A percentile compares a stretch with the other conserved stretches of the same genome.
Evolutionary conservation across 2,888 invertebrate genomes (phyloP).

Genomic region (Achlya flavicornis): DNA sequence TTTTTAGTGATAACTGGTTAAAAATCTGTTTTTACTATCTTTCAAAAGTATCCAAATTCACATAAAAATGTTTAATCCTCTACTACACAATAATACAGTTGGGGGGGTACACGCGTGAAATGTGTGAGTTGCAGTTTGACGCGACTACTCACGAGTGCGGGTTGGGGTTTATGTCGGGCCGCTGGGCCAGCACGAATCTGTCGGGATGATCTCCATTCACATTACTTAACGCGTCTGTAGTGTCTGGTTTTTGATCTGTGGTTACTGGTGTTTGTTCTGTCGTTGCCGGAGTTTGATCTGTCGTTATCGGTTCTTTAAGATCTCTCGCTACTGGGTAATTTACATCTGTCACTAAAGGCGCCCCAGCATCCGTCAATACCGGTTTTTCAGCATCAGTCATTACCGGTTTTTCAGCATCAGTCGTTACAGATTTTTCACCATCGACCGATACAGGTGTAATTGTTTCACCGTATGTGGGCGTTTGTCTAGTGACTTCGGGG

Average conservation of each 20-base stretch:
- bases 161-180: slow-evolving; percentile 73
- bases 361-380: slow-evolving; percentile 14
- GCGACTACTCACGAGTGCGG: slow-evolving; percentile 81
- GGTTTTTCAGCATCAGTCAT: slow-evolving; percentile 12
- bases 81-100: slow-evolving; percentile 12
- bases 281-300: slow-evolving; percentile 24
- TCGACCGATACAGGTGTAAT: not conserved
- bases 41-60: not conserved
- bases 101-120: slow-evolving; percentile 56
- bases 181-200: slow-evolving; percentile 60
- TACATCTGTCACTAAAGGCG: slow-evolving; percentile 26
- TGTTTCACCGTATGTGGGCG: slow-evolving; percentile 1
- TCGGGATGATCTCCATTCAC: slow-evolving; percentile 32
- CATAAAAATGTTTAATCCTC: slow-evolving; percentile 9
- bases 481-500: not conserved
- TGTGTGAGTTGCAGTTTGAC: slow-evolving; percentile 49
- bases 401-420: not conserved
- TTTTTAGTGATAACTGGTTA: not conserved
- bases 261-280: slow-evolving; percentile 22
- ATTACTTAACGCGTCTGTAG: slow-evolving; percentile 19
- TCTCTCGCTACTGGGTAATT: slow-evolving; percentile 12
- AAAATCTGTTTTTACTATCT: not conserved
- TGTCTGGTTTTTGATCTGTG: slow-evolving; percentile 23
- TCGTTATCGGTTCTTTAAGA: slow-evolving; percentile 10
- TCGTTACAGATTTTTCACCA: not conserved